phyloP scores from a whole-genome alignment of 1,140 invertebrate genomes.

The Mactra quadrangularis region DNA sequence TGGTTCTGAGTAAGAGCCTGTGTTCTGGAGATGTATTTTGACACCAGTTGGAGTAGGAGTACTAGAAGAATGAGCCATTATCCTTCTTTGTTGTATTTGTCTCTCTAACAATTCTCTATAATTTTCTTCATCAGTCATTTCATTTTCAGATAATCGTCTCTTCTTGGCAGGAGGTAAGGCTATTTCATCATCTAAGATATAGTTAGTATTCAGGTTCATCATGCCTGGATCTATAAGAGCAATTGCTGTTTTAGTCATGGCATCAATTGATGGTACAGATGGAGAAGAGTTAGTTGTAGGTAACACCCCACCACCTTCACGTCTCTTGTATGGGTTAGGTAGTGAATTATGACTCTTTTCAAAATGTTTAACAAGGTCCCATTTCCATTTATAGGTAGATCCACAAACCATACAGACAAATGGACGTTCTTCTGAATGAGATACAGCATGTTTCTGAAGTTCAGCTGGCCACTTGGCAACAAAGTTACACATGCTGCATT shows the following conservation, averaged over 20 bases:
- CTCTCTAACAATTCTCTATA: constrained; percentile 46
- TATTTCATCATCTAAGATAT: constrained; percentile 21
- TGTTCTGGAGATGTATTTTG: constrained; percentile 23
- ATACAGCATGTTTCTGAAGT: constrained; percentile 82
- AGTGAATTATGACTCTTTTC: constrained; percentile 81
- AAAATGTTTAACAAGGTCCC: constrained; percentile 84
- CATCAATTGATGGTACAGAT: constrained; percentile 42
- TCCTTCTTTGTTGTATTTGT: constrained; percentile 46
- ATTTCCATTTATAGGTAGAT: constrained; percentile 83
- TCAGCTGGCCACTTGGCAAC: constrained; percentile 83
- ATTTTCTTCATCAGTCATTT: constrained; percentile 58
- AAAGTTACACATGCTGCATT: constrained; percentile 82
- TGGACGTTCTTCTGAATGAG: constrained; percentile 81
- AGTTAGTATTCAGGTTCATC: constrained; percentile 36
- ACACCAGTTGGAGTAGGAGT: constrained; percentile 4
- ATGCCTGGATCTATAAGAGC: constrained; percentile 65
- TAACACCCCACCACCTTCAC: constrained; percentile 66
- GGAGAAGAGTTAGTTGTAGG: not conserved
- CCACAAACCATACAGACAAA: constrained; percentile 83
- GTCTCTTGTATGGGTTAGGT: constrained; percentile 82
- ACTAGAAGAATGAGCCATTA: constrained; percentile 17
- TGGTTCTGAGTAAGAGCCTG: constrained; percentile 40
- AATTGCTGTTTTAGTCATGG: constrained; percentile 67
- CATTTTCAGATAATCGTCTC: constrained; percentile 72
- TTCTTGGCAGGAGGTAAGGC: constrained; percentile 66